A percentile compares a stretch with the other conserved stretches of the same genome.
Evolutionary conservation across 2,797 vertebrate species (phyloP).

Genomic region (Sebastes kiyomatsui): DNA sequence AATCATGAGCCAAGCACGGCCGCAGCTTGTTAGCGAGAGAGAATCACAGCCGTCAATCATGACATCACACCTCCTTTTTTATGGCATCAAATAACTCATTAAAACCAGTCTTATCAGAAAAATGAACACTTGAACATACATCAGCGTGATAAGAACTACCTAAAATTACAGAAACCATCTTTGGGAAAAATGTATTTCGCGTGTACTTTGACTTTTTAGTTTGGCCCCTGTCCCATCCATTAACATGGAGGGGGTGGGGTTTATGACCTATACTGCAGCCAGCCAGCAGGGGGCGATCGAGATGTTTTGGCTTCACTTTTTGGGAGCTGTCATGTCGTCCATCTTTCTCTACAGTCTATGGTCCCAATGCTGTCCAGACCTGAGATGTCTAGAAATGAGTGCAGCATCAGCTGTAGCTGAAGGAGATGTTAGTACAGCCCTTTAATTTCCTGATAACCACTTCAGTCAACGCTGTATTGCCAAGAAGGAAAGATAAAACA

Average conservation of each 20-base stretch:
- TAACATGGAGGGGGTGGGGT: no score
- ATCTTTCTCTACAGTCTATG: not conserved
- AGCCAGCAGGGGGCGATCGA: no score
- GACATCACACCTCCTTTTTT: not conserved
- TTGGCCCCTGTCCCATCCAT: no score
- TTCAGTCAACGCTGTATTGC: not conserved
- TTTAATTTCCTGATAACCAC: not conserved
- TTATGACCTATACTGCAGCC: no score
- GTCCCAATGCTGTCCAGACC: not conserved
- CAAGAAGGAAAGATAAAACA: not conserved
- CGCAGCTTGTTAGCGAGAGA: not conserved
- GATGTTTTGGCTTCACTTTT: no score
- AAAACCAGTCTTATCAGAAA: no score
- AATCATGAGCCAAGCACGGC: not conserved
- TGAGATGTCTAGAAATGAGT: not conserved
- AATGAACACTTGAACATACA: no score
- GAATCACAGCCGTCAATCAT: not conserved
- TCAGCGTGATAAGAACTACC: no score
- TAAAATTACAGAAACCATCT: no score
- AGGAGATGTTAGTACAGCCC: not conserved
- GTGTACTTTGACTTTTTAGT: no score
- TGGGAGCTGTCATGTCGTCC: not conserved
- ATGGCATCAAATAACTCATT: no score
- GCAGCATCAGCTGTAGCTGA: not conserved
- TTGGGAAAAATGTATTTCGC: no score